A percentile compares a stretch with the other conserved stretches of the same genome.
Conservation (phyloP, 2,113 vertebrate species). For the Chrysemys picta region DNA sequence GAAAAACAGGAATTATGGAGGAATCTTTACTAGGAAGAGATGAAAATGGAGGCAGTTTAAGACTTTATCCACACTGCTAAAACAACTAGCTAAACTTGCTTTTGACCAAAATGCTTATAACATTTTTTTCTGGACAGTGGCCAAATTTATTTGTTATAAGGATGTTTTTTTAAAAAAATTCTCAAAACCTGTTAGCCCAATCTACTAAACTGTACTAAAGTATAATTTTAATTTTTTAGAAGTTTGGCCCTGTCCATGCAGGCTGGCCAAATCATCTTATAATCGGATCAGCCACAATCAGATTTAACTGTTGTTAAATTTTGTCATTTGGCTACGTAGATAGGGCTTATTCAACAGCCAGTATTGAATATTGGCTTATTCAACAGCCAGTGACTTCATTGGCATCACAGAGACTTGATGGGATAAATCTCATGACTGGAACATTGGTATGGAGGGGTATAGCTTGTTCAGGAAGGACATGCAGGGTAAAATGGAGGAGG, state of each 20-base stretch:
- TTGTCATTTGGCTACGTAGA: slow-evolving; percentile 39
- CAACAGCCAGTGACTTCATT: neutral
- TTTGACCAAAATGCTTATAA: slow-evolving; percentile 44
- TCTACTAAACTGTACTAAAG: slow-evolving; percentile 47
- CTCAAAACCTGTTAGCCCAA: slow-evolving; percentile 46
- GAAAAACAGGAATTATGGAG: slow-evolving; percentile 39
- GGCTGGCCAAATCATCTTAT: neutral
- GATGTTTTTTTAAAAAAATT: neutral
- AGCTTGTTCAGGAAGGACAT: neutral
- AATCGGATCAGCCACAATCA: slow-evolving; percentile 38
- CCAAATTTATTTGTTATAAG: slow-evolving; percentile 58
- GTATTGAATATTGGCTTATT: neutral
- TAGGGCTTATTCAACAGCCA: slow-evolving; percentile 20
- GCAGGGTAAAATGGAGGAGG: neutral
- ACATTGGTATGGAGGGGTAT: neutral
- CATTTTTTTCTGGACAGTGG: slow-evolving; percentile 60
- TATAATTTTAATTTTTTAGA: slow-evolving; percentile 45
- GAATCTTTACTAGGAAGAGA: neutral
- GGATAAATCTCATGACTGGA: neutral
- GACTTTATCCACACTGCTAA: slow-evolving; percentile 44
- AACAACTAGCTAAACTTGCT: slow-evolving; percentile 47
- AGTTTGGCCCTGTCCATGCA: neutral
- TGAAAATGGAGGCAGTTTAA: slow-evolving; percentile 19
- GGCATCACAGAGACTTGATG: neutral
- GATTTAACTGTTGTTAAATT: slow-evolving; percentile 54